Percentiles rank a stretch among this genome's conserved stretches.
Evolutionary conservation across 92 coral and sea anemone genomes (phyloP).

Genomic region (Siderastrea siderea): DNA sequence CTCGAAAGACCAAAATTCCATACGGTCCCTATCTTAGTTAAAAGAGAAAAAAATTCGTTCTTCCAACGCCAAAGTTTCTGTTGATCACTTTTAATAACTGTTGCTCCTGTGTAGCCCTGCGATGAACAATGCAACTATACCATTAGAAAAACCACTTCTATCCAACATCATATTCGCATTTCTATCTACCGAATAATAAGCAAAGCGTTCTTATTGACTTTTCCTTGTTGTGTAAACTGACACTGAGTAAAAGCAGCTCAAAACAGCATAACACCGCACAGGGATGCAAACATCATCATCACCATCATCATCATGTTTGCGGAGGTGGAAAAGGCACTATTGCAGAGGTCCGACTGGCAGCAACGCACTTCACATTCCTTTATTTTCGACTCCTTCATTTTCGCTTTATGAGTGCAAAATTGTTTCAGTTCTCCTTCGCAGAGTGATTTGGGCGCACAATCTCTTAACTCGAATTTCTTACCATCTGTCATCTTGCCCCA

Average conservation of each 20-base stretch:
- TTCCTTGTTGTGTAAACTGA: neutral
- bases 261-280: neutral
- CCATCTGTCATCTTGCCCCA: neutral
- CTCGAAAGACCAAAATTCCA: too few relatives aligned
- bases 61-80: too few relatives aligned
- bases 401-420: neutral
- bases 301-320: neutral
- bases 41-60: too few relatives aligned
- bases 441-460: neutral
- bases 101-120: too few relatives aligned
- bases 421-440: neutral
- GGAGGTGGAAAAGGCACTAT: neutral
- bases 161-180: too few relatives aligned
- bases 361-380: neutral
- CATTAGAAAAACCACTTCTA: too few relatives aligned
- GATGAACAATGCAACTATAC: too few relatives aligned
- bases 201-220: too few relatives aligned
- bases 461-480: neutral
- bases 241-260: neutral
- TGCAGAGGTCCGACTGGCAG: neutral
- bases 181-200: too few relatives aligned
- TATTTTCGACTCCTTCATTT: neutral
- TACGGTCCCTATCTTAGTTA: too few relatives aligned
- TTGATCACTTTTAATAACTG: too few relatives aligned
- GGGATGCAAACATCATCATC: slow-evolving; percentile 5